These are phyloP conservation scores for Ectropis grisescens DNA, from an alignment of 1,140 invertebrate genomes.

Conservation along the genomic window DNA sequence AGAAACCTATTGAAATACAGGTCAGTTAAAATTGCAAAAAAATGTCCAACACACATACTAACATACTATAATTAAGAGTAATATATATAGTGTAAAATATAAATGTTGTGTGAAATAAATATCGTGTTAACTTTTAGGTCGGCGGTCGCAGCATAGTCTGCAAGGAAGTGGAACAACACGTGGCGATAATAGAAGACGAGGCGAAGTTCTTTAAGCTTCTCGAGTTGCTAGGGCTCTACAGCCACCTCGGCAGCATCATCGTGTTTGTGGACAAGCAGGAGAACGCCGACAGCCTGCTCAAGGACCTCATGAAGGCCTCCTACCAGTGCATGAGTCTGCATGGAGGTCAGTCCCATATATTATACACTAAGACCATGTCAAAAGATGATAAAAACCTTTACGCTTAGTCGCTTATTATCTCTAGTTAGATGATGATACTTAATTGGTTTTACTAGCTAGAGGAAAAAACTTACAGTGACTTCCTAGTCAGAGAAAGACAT, in stretches of 20 bases:
- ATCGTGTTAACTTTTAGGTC: no score
- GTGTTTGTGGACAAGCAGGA: conserved; percentile 99
- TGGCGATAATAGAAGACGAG: conserved; percentile 95
- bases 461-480: no score
- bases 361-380: no score
- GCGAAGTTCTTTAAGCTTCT: conserved; percentile 98
- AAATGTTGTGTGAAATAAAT: no score
- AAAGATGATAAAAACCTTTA: no score
- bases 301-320: conserved; percentile 96
- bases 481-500: no score
- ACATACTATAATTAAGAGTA: no score
- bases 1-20: conserved; percentile 97
- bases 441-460: no score
- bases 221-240: conserved; percentile 95
- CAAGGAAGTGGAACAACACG: conserved; percentile 97
- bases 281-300: conserved; percentile 93
- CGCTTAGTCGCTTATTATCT: no score
- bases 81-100: neutral
- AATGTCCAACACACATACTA: no score
- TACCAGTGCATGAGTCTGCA: conserved; percentile 97
- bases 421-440: no score
- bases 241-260: conserved; percentile 93
- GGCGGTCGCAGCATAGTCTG: conserved; percentile 98
- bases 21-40: conserved; percentile 15
- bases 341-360: conserved; percentile 87